Base-by-base conservation (phyloP, 1,140 invertebrate species). In the Pseudoatta argentina region DNA sequence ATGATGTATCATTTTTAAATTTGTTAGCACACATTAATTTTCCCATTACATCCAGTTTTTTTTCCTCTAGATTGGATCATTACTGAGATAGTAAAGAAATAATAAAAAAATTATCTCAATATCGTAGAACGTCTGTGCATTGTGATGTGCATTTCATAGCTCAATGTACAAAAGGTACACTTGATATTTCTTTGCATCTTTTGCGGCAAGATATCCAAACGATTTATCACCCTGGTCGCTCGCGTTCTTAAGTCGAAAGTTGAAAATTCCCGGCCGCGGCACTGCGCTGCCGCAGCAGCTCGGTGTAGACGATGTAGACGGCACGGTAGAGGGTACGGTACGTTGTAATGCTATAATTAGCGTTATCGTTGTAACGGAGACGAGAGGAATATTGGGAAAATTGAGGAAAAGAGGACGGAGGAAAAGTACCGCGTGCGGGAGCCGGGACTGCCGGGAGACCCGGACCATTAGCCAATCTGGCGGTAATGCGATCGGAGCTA, bases 401-500 rank as follows among this genome's bases (percentile, higher is more conserved):
- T 89, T 86, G 77, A 88, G 90, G 87, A 87, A 90, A 89, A 87
- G 86, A 90, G 89, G 73, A 44, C 76, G 82, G 53, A 75, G 86
- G 86, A 71, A 87, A 86, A 79, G 85, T 86, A 66, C 27, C 51
- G 61, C 53, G 73, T 53, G 30, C 30, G 30, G 73, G 81, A 85
- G 71, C 57, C 44, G 57, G 51, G 83, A 88, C 83, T 78, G 71
- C 67, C 44, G 57, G 51, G 83, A 88, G 87, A 82, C 69, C 72
- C 77, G 71, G 73, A 83, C 91, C 91, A 92, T 93, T 93, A 92
- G 88, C 90, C 85, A 88, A 89, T 88, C 78, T 59, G 59, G 88
- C 83, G 91, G 91, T 92, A 93, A 93, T 92, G 89, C 91, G 89
- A 92, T 92, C 89, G 91, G 73, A 66, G 91, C 91, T 93, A 93